Conservation (phyloP, 2,888 invertebrate genomes). For the Drosophila neonasuta region DNA sequence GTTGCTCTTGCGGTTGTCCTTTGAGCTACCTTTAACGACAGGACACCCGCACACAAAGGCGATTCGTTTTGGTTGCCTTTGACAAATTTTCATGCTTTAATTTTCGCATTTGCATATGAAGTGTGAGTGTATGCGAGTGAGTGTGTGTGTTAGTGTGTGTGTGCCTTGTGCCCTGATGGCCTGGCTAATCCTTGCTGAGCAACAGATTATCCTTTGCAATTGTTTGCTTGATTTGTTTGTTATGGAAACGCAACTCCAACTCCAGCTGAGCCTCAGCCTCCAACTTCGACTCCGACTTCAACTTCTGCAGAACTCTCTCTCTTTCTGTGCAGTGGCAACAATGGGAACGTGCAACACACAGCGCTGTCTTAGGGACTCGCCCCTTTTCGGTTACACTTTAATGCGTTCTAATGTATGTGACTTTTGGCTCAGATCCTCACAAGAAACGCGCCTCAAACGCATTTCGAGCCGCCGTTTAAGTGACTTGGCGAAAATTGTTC, state of each 20-base stretch:
- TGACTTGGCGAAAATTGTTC: slow-evolving; percentile 63
- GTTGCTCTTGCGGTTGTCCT: slow-evolving; percentile 63
- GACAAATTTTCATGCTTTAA: slow-evolving; percentile 74
- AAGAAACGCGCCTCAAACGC: slow-evolving; percentile 46
- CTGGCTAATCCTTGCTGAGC: slow-evolving; percentile 71
- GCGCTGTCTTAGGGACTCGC: slow-evolving; percentile 45
- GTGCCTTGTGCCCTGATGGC: slow-evolving; percentile 48
- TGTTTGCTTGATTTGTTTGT: slow-evolving; percentile 78
- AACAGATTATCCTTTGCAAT: slow-evolving; percentile 78
- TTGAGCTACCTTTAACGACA: slow-evolving; percentile 44
- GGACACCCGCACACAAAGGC: slow-evolving; percentile 22
- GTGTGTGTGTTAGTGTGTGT: slow-evolving; percentile 11
- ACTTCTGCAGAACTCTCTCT: slow-evolving; percentile 28
- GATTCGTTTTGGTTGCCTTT: slow-evolving; percentile 47
- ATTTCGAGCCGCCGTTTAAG: slow-evolving; percentile 61
- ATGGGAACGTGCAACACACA: slow-evolving; percentile 38
- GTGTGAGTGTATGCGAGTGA: slow-evolving; percentile 4
- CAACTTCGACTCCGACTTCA: slow-evolving; percentile 20
- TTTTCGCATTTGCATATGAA: slow-evolving; percentile 58
- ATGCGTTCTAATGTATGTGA: slow-evolving; percentile 80
- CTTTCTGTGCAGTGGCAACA: slow-evolving; percentile 41
- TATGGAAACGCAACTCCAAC: slow-evolving; percentile 49
- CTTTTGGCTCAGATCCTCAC: slow-evolving; percentile 68
- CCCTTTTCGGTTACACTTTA: slow-evolving; percentile 77
- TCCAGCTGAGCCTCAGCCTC: slow-evolving; percentile 11